Conservation (phyloP, 2,797 vertebrate species). For the Melanotaenia nigrans region DNA sequence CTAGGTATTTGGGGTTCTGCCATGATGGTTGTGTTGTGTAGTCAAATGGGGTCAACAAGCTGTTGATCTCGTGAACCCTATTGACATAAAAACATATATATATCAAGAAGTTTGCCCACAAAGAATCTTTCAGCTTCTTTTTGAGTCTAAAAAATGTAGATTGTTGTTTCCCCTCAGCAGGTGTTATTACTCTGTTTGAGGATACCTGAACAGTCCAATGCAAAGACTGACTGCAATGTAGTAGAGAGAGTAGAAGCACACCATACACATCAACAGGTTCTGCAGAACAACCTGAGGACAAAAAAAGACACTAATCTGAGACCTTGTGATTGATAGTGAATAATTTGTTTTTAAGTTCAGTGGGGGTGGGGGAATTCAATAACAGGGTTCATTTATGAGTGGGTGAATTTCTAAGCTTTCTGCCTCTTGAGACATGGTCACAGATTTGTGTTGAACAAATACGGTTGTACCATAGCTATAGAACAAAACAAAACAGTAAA, state of each 20-base stretch:
- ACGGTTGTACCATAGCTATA: background rate
- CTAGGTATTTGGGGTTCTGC: slow-evolving; percentile 89
- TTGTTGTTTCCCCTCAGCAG: background rate
- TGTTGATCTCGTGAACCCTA: slow-evolving; percentile 89
- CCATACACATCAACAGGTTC: slow-evolving; percentile 86
- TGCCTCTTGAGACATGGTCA: background rate
- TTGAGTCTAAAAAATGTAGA: background rate
- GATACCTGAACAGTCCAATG: slow-evolving; percentile 84
- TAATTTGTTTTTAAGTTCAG: no score
- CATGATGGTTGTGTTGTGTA: slow-evolving; percentile 91
- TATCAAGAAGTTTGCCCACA: background rate
- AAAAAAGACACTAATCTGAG: background rate
- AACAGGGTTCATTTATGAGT: background rate
- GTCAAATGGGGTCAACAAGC: slow-evolving; percentile 88
- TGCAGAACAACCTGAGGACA: slow-evolving; percentile 82
- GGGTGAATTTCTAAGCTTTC: background rate
- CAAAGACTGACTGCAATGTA: slow-evolving; percentile 84
- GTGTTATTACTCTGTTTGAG: background rate
- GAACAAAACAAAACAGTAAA: slow-evolving; percentile 6
- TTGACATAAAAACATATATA: slow-evolving; percentile 1
- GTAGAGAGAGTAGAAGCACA: slow-evolving; percentile 88
- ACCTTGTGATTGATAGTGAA: no score
- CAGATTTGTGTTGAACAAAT: slow-evolving; percentile 1
- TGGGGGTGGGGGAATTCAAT: no score
- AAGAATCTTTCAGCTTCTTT: background rate